phyloP scores from a whole-genome alignment of 2,113 vertebrate species.

The Chaetorhynchus papuensis region DNA sequence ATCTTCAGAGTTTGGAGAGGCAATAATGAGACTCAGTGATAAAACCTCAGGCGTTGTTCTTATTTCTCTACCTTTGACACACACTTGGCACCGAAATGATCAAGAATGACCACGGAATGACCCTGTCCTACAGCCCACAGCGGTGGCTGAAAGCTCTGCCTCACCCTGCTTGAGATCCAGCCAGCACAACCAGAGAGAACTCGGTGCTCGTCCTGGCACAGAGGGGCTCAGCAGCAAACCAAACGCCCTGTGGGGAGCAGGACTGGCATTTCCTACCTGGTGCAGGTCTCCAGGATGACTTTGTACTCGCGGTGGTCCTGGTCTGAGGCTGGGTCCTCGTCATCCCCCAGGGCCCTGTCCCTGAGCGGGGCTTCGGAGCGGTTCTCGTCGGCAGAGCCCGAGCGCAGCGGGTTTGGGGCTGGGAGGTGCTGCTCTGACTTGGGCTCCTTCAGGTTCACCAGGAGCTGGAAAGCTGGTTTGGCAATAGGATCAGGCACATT shows the following conservation, averaged over 20 bases:
- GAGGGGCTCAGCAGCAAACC: neutral
- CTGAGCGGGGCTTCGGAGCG: constrained; percentile 68
- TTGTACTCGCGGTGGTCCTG: constrained; percentile 86
- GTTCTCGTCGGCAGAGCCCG: constrained; percentile 63
- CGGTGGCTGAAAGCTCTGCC: rapidly evolving
- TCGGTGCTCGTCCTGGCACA: too few species aligned
- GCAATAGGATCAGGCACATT: constrained; percentile 87
- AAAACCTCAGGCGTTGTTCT: neutral
- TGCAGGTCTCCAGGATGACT: constrained; percentile 85
- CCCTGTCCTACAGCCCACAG: neutral
- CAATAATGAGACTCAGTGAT: neutral
- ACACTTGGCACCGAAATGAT: neutral
- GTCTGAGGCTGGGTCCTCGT: constrained; percentile 85
- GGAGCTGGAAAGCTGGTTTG: constrained; percentile 90
- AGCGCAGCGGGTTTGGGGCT: neutral
- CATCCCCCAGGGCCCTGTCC: constrained; percentile 73
- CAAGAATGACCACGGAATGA: neutral
- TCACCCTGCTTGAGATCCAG: rapidly evolving
- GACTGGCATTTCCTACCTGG: constrained; percentile 70
- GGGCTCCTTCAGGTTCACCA: constrained; percentile 84
- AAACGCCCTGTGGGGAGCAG: rapidly evolving
- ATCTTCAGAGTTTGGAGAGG: neutral
- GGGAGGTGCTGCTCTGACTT: constrained; percentile 61
- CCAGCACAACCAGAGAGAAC: neutral
- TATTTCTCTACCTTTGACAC: neutral